phyloP scores from a whole-genome alignment of 1,140 invertebrate species.

The Eurosta solidaginis region DNA sequence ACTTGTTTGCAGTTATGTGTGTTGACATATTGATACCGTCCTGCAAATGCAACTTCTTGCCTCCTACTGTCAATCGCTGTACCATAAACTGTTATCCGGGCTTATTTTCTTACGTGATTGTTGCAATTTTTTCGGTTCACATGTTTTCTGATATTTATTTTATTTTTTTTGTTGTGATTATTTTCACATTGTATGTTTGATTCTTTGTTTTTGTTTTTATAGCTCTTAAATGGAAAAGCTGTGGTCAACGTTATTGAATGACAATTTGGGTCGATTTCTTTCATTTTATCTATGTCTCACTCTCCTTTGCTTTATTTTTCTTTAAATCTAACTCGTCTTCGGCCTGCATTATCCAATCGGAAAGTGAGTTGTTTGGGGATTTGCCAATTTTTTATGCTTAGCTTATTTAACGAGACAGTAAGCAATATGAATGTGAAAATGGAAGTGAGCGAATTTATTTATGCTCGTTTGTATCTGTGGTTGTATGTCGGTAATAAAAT shows the following conservation, averaged over 20 bases:
- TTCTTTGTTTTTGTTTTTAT: neutral
- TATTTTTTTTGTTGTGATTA: neutral
- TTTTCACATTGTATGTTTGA: neutral
- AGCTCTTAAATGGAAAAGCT: constrained; percentile 19
- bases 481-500: neutral
- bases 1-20: neutral
- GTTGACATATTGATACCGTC: neutral
- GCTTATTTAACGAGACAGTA: constrained; percentile 2
- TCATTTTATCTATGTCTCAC: neutral
- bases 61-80: neutral
- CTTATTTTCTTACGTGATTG: neutral
- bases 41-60: neutral
- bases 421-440: neutral
- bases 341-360: neutral
- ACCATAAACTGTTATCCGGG: neutral
- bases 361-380: neutral
- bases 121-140: neutral
- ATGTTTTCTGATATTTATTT: neutral
- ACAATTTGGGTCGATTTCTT: neutral
- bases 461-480: neutral
- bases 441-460: neutral
- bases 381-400: constrained; percentile 19
- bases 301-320: neutral
- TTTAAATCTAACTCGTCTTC: neutral
- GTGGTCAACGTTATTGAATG: constrained; percentile 11